These are phyloP conservation scores for Branchellion lobata DNA, from an alignment of 2,888 invertebrate genomes.

Conservation along the genomic window DNA sequence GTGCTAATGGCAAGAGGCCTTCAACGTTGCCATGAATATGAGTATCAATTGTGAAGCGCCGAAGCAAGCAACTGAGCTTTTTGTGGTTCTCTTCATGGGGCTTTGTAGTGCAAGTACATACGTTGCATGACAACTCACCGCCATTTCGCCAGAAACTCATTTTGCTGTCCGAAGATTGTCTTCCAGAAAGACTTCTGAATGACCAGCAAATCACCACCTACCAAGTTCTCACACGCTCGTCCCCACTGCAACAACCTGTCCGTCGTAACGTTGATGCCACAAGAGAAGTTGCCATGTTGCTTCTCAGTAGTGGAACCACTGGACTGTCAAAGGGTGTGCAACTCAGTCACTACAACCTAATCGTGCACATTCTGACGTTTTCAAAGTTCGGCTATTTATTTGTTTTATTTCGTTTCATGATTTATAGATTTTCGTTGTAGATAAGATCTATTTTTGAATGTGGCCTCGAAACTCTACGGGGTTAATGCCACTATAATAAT, in stretches of 20 bases:
- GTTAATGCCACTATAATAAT: too few relatives aligned
- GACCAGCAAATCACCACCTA: not conserved
- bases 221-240: not conserved
- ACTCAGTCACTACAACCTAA: slow-evolving; percentile 57
- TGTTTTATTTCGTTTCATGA: too few relatives aligned
- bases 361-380: slow-evolving; percentile 55
- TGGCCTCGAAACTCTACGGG: slow-evolving; percentile 40
- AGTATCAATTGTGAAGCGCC: too few relatives aligned
- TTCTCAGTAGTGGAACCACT: slow-evolving; percentile 50
- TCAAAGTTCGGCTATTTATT: not conserved
- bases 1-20: too few relatives aligned
- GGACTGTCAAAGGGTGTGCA: slow-evolving; percentile 59
- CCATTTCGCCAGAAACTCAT: not conserved
- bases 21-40: too few relatives aligned
- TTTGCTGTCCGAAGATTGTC: not conserved
- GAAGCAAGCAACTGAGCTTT: too few relatives aligned
- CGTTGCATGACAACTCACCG: too few relatives aligned
- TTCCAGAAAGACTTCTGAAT: not conserved
- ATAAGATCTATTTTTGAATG: too few relatives aligned
- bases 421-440: too few relatives aligned
- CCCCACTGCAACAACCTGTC: not conserved
- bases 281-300: slow-evolving; percentile 44
- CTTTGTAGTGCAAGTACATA: not conserved
- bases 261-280: slow-evolving; percentile 36
- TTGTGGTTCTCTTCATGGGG: too few relatives aligned